Evolutionary conservation across 1,140 invertebrate genomes (phyloP).

Genomic region (Solenopsis fugax): DNA sequence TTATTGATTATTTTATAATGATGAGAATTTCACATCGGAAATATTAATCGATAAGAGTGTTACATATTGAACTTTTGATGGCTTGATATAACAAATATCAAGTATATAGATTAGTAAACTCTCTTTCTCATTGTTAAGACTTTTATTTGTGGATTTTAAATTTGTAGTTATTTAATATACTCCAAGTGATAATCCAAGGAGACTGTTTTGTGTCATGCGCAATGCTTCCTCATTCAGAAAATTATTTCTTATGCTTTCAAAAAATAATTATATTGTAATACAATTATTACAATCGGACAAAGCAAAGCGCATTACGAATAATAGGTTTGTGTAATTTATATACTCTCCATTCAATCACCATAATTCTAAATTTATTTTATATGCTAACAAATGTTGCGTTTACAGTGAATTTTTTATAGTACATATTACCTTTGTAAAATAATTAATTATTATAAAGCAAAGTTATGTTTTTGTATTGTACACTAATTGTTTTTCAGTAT

Average conservation of each 20-base stretch:
- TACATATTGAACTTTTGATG: conserved; percentile 60
- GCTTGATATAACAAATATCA: conserved; percentile 52
- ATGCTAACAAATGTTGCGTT: neutral
- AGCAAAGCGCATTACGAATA: neutral
- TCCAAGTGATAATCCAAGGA: conserved; percentile 11
- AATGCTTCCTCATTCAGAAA: conserved; percentile 24
- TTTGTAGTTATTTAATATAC: conserved; percentile 30
- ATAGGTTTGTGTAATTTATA: neutral
- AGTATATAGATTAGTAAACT: conserved; percentile 31
- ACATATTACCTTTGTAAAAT: conserved; percentile 1
- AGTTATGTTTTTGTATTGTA: neutral
- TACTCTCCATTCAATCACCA: neutral
- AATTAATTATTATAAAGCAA: neutral
- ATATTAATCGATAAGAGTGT: conserved; percentile 54
- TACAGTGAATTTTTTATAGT: neutral
- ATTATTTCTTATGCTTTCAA: neutral
- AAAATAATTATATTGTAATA: neutral
- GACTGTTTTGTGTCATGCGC: conserved; percentile 45
- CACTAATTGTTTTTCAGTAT: neutral
- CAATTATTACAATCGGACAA: neutral
- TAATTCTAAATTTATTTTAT: neutral
- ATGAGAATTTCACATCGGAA: conserved; percentile 51
- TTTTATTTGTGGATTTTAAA: conserved; percentile 48
- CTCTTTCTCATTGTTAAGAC: conserved; percentile 48
- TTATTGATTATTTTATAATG: conserved; percentile 6